Base-by-base conservation (phyloP, 2,888 invertebrate species). In the Autographa gamma region DNA sequence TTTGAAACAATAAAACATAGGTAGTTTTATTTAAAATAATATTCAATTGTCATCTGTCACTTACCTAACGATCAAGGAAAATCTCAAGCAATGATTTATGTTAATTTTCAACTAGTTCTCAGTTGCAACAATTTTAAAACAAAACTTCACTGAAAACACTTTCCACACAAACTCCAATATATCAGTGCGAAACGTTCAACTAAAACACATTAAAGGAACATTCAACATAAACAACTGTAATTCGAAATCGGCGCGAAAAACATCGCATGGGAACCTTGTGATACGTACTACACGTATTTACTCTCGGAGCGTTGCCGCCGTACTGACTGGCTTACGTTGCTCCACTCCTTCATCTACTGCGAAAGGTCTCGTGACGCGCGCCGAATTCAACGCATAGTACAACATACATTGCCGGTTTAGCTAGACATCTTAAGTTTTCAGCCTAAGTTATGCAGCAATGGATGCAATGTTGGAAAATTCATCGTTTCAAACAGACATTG, bases 151-250 rank as follows among this genome's bases (percentile, higher is more conserved):
- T 71, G 65, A 78, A 56, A 74, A 66, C 83, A 73, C 71, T 80
- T 76, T 59, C 71, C 66, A 77, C 81, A 68, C 70, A 63, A 76
- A 76, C 73, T 74, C 65, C 60, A 38, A 66, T 65, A 75, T 78
- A 74, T 68, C 66, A 76, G 64, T 74, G 67, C 58, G 61, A 69
- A 68, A 67, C 25, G 69, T 78, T 79, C 56, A 88, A 89, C 90
- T 90, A 86, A 88, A 91, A 91, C 88, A 87, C 90, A 89, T 88
- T 77, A 88, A 89, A 83, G 74, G 69, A 88, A 87, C 86, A 88
- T 86, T 76, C 73, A 68, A 79, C 84, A 84, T 83, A 76, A 75
- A 86, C 83, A 75, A 76, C 63, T 76, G 68, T 71, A 69, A 78
- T 77, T 80, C 81, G 82, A 84, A 84, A 83, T 86, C 82, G 87